These are phyloP conservation scores for western clawed frog (Xenopus tropicalis) DNA, from an alignment of 2,113 vertebrate genomes.

Conservation along the genomic window UCB_Xtro_10.0 CM004443.2:64201001-64201500, in stretches of 20 bases:
- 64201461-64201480: too few species aligned
- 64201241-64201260: conserved; percentile 29
- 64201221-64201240: conserved; percentile 33
- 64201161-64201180: conserved; percentile 27
- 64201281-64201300: conserved; percentile 28
- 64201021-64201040: conserved; percentile 34
- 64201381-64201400: too few species aligned
- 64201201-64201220: conserved; percentile 37
- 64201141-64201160: conserved; percentile 37
- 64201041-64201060: conserved; percentile 33
- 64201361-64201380: too few species aligned
- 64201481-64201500: too few species aligned
- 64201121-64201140: conserved; percentile 32
- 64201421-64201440: too few species aligned
- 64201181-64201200: conserved; percentile 28
- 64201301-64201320: conserved; percentile 18
- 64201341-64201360: too few species aligned
- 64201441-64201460: too few species aligned
- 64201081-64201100: conserved; percentile 34
- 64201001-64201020: conserved; percentile 38
- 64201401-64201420: too few species aligned
- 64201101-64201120: conserved; percentile 27
- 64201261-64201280: conserved; percentile 35
- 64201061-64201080: conserved; percentile 38
- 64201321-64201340: too few species aligned